These are phyloP conservation scores for Piscicola geometra DNA, from an alignment of 2,888 invertebrate genomes.

Conservation along the genomic window DNA sequence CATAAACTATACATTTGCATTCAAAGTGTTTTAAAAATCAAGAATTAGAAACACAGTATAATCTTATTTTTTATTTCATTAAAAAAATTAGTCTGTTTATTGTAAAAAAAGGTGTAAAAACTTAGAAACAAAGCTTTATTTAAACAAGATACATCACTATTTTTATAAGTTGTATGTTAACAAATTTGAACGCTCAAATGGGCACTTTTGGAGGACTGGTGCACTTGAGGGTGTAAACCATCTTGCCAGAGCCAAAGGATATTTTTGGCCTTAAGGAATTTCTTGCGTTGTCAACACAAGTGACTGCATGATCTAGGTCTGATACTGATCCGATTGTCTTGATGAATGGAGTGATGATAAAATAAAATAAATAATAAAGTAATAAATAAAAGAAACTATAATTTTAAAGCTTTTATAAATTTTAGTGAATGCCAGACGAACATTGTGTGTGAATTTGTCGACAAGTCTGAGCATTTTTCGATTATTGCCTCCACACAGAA, in stretches of 20 bases:
- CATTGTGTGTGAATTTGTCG: constrained; percentile 12
- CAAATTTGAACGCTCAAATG: neutral
- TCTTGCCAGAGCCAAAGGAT: constrained; percentile 13
- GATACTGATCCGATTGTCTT: constrained; percentile 4
- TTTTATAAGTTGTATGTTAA: neutral
- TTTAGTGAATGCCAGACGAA: too few relatives aligned
- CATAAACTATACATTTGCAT: too few relatives aligned
- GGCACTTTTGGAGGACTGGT: constrained; percentile 3
- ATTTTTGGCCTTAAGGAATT: neutral
- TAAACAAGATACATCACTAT: too few relatives aligned
- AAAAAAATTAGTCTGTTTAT: too few relatives aligned
- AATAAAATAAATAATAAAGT: neutral
- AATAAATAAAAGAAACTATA: neutral
- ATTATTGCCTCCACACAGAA: constrained; percentile 10
- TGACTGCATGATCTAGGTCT: neutral
- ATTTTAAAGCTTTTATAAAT: neutral
- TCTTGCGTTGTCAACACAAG: constrained; percentile 15
- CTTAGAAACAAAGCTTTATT: neutral
- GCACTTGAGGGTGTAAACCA: neutral
- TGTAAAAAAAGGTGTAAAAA: neutral
- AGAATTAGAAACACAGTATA: too few relatives aligned
- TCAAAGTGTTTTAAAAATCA: too few relatives aligned
- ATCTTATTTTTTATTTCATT: too few relatives aligned
- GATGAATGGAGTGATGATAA: neutral
- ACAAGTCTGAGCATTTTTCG: neutral